Evolutionary conservation across 64 coral and sea anemone genomes (phyloP).

Genomic region (Actinia equina): DNA sequence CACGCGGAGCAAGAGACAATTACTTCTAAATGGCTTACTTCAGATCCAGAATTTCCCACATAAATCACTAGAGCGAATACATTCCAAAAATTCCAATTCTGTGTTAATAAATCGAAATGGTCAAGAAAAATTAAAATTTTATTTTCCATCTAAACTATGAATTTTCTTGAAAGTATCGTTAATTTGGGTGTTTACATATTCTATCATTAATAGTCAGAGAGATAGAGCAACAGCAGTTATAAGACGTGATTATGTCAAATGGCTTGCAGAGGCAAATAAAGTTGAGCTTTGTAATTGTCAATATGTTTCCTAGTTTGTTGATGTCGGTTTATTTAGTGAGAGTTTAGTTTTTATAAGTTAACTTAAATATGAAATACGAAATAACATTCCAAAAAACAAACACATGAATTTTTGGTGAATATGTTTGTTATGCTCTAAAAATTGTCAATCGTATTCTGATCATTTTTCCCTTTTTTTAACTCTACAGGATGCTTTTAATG

Average conservation of each 20-base stretch:
- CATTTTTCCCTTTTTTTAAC: background rate
- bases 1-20: background rate
- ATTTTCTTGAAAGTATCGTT: background rate
- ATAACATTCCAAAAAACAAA: too few species aligned
- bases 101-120: background rate
- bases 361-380: too few species aligned
- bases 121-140: background rate
- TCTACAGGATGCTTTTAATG: constrained; percentile 71
- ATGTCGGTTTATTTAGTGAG: background rate
- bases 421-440: background rate
- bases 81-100: background rate
- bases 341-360: too few species aligned
- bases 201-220: background rate
- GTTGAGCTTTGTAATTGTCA: background rate
- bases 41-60: background rate
- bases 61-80: background rate
- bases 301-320: background rate
- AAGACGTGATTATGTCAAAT: background rate
- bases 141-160: background rate
- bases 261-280: background rate
- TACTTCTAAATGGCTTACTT: background rate
- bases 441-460: background rate
- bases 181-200: too few species aligned
- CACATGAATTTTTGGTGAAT: background rate
- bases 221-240: background rate